Base-by-base conservation (phyloP, 2,888 invertebrate species). In the Unio pictorum region DNA sequence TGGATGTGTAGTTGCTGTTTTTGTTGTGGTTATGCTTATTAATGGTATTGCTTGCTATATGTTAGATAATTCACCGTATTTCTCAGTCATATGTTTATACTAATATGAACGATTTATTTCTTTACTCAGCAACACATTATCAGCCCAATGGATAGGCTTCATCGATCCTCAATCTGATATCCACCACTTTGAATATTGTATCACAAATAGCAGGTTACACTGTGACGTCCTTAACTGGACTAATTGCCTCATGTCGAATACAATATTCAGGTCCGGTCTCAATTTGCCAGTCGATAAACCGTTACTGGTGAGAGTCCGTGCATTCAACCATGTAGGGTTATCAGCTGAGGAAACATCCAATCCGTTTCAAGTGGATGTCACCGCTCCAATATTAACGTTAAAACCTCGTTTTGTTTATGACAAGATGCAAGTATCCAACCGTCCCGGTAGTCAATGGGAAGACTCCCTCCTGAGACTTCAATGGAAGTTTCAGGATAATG, bases 141-240 rank as follows among this genome's bases (percentile, higher is more conserved):
- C 67, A 55, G 74, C 64, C 17, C 58, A 64, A 17, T 77, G 76
- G 76, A 54, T 69, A n/a, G 75, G 75, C n/a, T 75, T 76, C 63
- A 60, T 72, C 26, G 72, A 72, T 58, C 72, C 74, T 23, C 68
- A 77, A 8, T 71, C 74, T 4, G 71, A 62, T 18, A 68, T 77
- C 7, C 55, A 73, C 8, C 71, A 73, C 18, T 77, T 73, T 59
- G 65, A 70, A 60, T 71, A 64, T 45, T 77, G 76, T 26, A 55
- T 73, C 26, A 72, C 72, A 23, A 69, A 65, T 18, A 18, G 23
- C 3, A 20, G 30, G 4, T 17, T 23, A 8, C 28, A 15, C 11
- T 74, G 71, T 60, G 69, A 76, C n/a, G 57, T 76, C 5, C 18
- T 59, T 26, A 26, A 55, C 6, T 63, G 26, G 17, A 60, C 6